phyloP scores from a whole-genome alignment of 2,797 vertebrate genomes.

The Acipenser oxyrinchus region DNA sequence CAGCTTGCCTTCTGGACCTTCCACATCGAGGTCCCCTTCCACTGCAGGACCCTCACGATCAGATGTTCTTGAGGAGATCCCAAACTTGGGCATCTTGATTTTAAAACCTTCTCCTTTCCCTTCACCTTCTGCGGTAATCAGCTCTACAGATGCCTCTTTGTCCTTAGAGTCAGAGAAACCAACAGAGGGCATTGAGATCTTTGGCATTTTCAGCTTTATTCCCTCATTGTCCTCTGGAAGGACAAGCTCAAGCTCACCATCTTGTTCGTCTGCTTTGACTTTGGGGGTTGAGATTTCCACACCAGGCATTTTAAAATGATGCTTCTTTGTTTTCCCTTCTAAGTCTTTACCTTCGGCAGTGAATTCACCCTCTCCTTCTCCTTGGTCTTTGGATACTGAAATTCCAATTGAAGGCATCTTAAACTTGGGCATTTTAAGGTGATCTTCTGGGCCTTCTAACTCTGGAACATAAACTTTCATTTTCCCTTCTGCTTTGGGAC shows the following conservation, averaged over 20 bases:
- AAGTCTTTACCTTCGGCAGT: constrained; percentile 8
- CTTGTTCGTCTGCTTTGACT: constrained; percentile 31
- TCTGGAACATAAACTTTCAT: constrained; percentile 21
- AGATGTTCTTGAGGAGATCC: constrained; percentile 10
- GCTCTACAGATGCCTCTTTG: constrained; percentile 20
- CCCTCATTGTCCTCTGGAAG: constrained; percentile 28
- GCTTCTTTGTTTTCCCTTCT: constrained; percentile 16
- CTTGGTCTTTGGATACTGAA: not conserved
- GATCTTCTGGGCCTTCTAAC: constrained; percentile 18
- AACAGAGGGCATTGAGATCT: constrained; percentile 16
- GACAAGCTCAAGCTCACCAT: constrained; percentile 14
- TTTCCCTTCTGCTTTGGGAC: not conserved
- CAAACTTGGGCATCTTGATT: constrained; percentile 24
- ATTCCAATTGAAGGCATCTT: constrained; percentile 14
- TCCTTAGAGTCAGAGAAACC: constrained; percentile 15
- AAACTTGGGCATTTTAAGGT: constrained; percentile 23
- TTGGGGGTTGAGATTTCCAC: constrained; percentile 48
- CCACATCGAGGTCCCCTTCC: constrained; percentile 26
- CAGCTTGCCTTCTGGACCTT: constrained; percentile 47
- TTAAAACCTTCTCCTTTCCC: constrained; percentile 20
- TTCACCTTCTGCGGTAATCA: not conserved
- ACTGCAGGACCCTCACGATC: constrained; percentile 5
- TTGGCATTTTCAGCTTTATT: constrained; percentile 18
- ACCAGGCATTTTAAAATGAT: constrained; percentile 35
- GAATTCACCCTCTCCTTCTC: not conserved